Evolutionary conservation across 2,113 vertebrate species (phyloP).

Genomic region (Labeo rohita): DNA sequence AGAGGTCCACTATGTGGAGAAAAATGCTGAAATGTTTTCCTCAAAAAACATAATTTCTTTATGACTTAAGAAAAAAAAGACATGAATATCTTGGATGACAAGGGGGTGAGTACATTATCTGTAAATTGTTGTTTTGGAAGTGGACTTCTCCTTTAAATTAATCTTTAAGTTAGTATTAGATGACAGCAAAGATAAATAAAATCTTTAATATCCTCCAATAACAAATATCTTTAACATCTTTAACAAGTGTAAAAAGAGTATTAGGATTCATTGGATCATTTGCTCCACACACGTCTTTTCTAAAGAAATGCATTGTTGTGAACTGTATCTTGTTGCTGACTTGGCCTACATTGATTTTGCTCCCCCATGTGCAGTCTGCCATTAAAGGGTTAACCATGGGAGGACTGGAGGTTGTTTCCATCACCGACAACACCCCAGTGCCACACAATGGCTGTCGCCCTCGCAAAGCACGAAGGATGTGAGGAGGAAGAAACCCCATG

Average conservation of each 20-base stretch:
- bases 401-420: conserved; percentile 91
- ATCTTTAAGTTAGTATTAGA: too few relatives aligned
- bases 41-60: too few relatives aligned
- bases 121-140: too few relatives aligned
- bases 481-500: conserved; percentile 60
- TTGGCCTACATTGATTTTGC: conserved; percentile 46
- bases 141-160: too few relatives aligned
- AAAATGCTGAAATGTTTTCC: too few relatives aligned
- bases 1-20: too few relatives aligned
- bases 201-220: neutral
- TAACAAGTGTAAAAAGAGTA: neutral
- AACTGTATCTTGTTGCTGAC: neutral
- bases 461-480: conserved; percentile 86
- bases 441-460: conserved; percentile 98
- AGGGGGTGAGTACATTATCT: too few relatives aligned
- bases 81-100: too few relatives aligned
- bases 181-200: too few relatives aligned
- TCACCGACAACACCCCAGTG: conserved; percentile 92
- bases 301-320: neutral
- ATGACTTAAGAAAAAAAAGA: too few relatives aligned
- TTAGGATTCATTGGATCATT: neutral
- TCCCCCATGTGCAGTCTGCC: conserved; percentile 79
- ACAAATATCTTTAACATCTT: neutral
- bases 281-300: neutral
- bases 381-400: conserved; percentile 93